phyloP scores from a whole-genome alignment of 2,113 vertebrate species.

The Macquaria australasica region DNA sequence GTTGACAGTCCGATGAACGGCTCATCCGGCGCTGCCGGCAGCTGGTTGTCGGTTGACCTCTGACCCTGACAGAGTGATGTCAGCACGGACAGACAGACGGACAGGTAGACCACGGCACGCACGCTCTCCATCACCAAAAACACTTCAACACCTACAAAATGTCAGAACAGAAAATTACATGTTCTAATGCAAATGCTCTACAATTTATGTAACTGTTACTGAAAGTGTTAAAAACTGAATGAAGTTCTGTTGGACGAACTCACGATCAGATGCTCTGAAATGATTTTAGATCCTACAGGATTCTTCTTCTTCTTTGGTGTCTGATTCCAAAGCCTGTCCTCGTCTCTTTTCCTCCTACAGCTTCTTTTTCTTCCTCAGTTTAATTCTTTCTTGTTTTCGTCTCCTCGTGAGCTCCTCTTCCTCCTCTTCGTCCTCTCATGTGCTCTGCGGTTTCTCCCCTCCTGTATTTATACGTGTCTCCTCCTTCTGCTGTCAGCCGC shows the following conservation, averaged over 20 bases:
- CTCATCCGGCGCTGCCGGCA: constrained; percentile 22
- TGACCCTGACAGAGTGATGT: constrained; percentile 67
- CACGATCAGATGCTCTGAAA: neutral
- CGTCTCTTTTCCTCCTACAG: neutral
- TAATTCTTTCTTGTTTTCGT: too few species aligned
- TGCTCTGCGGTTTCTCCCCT: neutral
- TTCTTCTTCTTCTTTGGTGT: constrained; percentile 22
- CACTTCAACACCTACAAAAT: neutral
- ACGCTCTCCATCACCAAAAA: constrained; percentile 59
- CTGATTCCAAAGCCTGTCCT: neutral
- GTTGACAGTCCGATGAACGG: constrained; percentile 28
- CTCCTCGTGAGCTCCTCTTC: neutral
- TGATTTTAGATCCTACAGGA: neutral
- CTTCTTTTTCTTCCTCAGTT: neutral
- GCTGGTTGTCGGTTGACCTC: constrained; percentile 54
- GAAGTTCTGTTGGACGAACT: neutral
- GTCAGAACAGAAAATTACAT: neutral
- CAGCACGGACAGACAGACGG: constrained; percentile 69
- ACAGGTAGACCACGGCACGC: constrained; percentile 60
- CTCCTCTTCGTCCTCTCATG: constrained; percentile 11
- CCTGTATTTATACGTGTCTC: constrained; percentile 57
- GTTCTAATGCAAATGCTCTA: neutral
- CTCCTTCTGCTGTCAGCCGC: constrained; percentile 2
- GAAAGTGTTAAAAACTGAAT: neutral
- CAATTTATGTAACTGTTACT: neutral